Base-by-base conservation (phyloP, 2,797 vertebrate genomes). In the Amblyopsis hoosieri region DNA sequence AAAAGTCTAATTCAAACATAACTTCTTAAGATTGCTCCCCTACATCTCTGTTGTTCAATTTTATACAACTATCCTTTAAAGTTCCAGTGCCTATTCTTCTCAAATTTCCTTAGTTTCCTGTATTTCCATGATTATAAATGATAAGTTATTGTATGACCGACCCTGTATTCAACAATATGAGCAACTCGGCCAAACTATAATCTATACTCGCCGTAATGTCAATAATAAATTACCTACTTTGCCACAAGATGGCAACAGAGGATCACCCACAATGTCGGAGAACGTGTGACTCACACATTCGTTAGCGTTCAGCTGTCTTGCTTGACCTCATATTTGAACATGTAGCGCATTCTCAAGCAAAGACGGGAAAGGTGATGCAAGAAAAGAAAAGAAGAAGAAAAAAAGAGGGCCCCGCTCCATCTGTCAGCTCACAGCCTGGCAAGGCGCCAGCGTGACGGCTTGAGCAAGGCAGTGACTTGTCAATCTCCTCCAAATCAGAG, bases 241-340 rank as follows among this genome's bases (percentile, higher is more conserved):
- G 60, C 84, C 92, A 89, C 85, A 63, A 89, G 92, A 81, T 87
- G 89, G 85, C 70, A 75, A 3, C 42, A 83, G 69, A 74, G 78
- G 31, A 57, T 64, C 37, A 57, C 55, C 57, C 9, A 15, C 14
- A 4, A 17, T 0, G 42, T 9, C 29, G 62, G 11, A 33, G 4
- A 52, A 29, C 45, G 5, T 49, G 13, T 11, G 53, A 63, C 29
- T 46, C 37, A 54, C 17, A 53, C 12, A 60, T 48, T 66, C n/a
- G 17, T 13, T 45, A 80, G 66, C 23, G 42, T 51, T 60, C 48
- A 49, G 62, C 54, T 60, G 48, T 69, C 59, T 57, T 7, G 60
- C 37, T 42, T 42, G 37, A 13, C 56, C 64, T 78, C 71, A 64
- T 57, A 66, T 75, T 74, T 72, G 9, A 73, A 65, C 75, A 79